Percentiles rank a stretch among this genome's conserved stretches.
Evolutionary conservation across 2,888 invertebrate species (phyloP).

Genomic region (Arge pagana): DNA sequence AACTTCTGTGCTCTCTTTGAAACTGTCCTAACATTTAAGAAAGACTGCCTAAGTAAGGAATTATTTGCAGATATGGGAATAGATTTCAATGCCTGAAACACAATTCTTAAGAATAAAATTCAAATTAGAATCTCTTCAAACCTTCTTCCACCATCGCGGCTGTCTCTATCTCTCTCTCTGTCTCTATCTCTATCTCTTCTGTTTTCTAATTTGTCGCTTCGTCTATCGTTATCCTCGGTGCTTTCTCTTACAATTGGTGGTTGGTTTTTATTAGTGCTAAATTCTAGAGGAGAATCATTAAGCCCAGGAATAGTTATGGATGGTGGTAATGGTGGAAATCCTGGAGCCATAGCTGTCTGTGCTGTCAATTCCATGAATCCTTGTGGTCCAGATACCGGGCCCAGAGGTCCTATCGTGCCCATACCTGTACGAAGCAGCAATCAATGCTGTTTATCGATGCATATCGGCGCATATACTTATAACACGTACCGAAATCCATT

Average conservation of each 20-base stretch:
- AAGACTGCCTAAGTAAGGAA: conserved; percentile 3
- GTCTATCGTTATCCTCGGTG: conserved; percentile 47
- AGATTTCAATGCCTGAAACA: no score
- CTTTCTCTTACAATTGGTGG: conserved; percentile 61
- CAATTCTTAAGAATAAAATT: background rate
- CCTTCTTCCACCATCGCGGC: conserved; percentile 55
- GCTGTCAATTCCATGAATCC: conserved; percentile 55
- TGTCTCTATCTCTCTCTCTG: conserved; percentile 56
- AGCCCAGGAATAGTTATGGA: conserved; percentile 58
- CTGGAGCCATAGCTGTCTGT: conserved; percentile 35
- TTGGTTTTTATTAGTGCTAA: conserved; percentile 66
- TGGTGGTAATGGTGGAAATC: conserved; percentile 53
- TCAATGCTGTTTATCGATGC: background rate
- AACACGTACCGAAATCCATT: no score
- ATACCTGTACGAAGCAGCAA: conserved; percentile 40
- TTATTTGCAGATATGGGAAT: background rate
- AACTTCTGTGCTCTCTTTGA: no score
- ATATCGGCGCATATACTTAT: no score
- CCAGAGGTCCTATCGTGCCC: conserved; percentile 52
- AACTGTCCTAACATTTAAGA: no score
- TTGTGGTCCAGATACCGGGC: conserved; percentile 50
- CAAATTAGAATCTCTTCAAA: conserved; percentile 18
- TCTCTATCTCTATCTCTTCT: conserved; percentile 55
- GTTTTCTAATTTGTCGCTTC: conserved; percentile 50
- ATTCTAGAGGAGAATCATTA: conserved; percentile 68